Conservation (phyloP, 2,888 invertebrate species). For the Trissolcus japonicus region DNA sequence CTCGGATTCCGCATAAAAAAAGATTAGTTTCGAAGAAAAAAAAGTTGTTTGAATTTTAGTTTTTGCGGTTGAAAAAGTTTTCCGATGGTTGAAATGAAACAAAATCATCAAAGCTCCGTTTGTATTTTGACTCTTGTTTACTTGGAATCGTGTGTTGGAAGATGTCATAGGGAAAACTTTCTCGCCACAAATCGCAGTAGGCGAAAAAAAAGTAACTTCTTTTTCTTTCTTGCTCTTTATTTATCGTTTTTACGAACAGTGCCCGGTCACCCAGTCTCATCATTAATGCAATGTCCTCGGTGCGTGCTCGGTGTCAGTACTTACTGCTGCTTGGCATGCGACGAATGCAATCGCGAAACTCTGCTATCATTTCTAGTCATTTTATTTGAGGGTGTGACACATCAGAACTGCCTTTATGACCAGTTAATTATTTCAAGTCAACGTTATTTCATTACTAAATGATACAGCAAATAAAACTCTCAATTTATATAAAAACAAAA, state of each 20-base stretch:
- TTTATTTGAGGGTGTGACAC: slow-evolving; percentile 71
- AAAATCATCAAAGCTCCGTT: too few relatives aligned
- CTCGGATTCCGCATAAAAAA: not conserved
- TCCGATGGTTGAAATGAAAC: too few relatives aligned
- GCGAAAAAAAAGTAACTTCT: too few relatives aligned
- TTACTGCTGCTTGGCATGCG: slow-evolving; percentile 73
- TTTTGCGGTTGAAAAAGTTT: too few relatives aligned
- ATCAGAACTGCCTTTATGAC: slow-evolving; percentile 65
- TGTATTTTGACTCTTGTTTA: too few relatives aligned
- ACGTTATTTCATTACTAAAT: not conserved
- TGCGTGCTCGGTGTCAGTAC: slow-evolving; percentile 61
- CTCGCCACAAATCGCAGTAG: too few relatives aligned
- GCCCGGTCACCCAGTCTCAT: slow-evolving; percentile 16
- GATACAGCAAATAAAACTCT: not conserved
- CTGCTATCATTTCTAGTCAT: slow-evolving; percentile 71
- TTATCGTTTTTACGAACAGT: too few relatives aligned
- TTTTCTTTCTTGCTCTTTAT: too few relatives aligned
- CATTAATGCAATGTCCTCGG: slow-evolving; percentile 45
- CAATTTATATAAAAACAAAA: too few relatives aligned
- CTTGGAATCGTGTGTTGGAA: too few relatives aligned
- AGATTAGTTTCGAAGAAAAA: not conserved
- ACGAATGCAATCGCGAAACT: slow-evolving; percentile 64
- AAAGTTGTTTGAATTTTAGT: not conserved
- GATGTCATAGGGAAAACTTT: too few relatives aligned
- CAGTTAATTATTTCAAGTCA: slow-evolving; percentile 40